Evolutionary conservation across 2,888 invertebrate species (phyloP), one percentile per base, ranked within the genome.

Genomic region (Parnassius apollo): DNA sequence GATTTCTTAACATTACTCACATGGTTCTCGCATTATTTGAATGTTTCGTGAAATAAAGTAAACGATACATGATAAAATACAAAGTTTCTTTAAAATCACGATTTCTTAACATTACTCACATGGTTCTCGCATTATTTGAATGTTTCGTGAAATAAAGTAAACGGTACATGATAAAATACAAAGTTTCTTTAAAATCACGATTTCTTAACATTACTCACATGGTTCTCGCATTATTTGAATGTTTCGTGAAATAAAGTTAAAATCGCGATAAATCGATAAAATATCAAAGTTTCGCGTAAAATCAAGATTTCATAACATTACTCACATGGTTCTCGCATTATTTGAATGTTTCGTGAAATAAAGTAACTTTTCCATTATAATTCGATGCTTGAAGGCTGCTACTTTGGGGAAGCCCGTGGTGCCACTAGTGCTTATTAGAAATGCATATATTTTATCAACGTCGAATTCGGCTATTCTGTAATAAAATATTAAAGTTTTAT

Each of bases 351-450:
- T 2, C 0, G 68, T 2, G 12, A 69, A 60, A 0, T 10, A 42
- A 0, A 60, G 25, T 2, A 80, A 42, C 53, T 80, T 82, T 0
- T 57, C 53, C 0, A 76, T 55, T 52, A 78, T 68, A 0, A 65
- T 51, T 0, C 67, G 66, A 53, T 88, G 86, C 11, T 74, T 81
- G 58, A 86, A 73, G 0, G 88, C 86, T 0, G 82, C 86, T 0
- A 85, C 67, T 65, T 91, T 91, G 0, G 80, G 65, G 0, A 68
- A 64, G 0, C 88, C 89, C 0, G 85, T 80, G 0, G 87, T 85
- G 0, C 90, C 90, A 1, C 89, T 85, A 0, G 89, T 85, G 59
- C 79, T 76, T 2, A 82, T 66, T 11, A 90, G 68, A 77, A 83
- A 86, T 0, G 67, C 73, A 61, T 77, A 83, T 1, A 77, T 64